Evolutionary conservation across 2,113 vertebrate genomes (phyloP).

Genomic region (Ptychochromis oligacanthus): DNA sequence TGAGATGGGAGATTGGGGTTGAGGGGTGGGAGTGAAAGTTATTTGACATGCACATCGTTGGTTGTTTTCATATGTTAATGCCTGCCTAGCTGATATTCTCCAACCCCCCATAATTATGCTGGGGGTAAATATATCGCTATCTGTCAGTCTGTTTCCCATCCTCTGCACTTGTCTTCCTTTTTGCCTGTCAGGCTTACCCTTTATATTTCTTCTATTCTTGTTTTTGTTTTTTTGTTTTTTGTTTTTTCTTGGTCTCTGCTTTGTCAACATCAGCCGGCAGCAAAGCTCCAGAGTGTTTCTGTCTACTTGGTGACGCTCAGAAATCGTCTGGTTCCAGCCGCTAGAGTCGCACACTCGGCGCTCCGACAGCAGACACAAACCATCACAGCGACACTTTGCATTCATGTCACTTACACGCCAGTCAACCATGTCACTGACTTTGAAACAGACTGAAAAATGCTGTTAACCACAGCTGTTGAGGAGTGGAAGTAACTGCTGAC

Average conservation of each 20-base stretch:
- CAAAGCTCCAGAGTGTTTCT: not conserved
- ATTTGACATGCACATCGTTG: slow-evolving; percentile 34
- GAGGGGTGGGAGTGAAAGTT: not conserved
- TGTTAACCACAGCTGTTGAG: slow-evolving; percentile 3
- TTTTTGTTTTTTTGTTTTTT: not conserved
- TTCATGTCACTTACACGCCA: not conserved
- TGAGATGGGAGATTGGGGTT: slow-evolving; percentile 17
- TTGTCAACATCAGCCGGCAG: not conserved
- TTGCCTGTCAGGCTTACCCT: not conserved
- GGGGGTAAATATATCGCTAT: slow-evolving; percentile 1
- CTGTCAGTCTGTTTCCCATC: slow-evolving; percentile 21
- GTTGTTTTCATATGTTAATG: slow-evolving; percentile 68
- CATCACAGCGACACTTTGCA: not conserved
- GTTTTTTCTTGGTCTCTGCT: not conserved
- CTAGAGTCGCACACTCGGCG: not conserved
- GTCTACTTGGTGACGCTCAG: not conserved
- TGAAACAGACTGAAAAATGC: slow-evolving; percentile 10
- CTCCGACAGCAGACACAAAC: slow-evolving; percentile 8
- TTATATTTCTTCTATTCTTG: not conserved
- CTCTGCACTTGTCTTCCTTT: not conserved
- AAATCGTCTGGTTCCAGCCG: not conserved
- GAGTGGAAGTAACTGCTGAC: not conserved
- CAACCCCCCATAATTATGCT: not conserved
- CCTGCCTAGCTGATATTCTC: not conserved
- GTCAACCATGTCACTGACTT: slow-evolving; percentile 4